These are phyloP conservation scores for Diogma glabrata DNA, from an alignment of 2,888 invertebrate genomes.

Conservation along the genomic window DNA sequence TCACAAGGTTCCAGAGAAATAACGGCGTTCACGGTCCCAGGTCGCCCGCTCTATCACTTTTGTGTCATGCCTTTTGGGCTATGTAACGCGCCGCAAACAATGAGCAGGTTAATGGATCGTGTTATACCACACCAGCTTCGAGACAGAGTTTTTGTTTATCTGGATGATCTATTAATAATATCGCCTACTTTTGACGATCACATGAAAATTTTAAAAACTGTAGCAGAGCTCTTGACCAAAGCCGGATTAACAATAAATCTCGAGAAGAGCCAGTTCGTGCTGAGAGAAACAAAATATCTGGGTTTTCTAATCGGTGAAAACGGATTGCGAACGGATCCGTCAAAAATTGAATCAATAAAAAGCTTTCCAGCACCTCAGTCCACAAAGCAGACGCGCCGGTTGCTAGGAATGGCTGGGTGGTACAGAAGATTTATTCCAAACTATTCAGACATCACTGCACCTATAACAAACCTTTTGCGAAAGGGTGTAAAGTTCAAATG, in stretches of 20 bases:
- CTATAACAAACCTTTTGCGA: not conserved
- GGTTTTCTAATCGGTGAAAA: no score
- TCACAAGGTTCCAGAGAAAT: no score
- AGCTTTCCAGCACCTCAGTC: not conserved
- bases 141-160: slow-evolving; percentile 9
- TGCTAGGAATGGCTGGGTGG: slow-evolving; percentile 1
- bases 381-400: not conserved
- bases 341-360: not conserved
- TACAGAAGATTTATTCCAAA: not conserved
- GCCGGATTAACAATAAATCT: not conserved
- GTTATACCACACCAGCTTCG: not conserved
- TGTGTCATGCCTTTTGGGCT: no score
- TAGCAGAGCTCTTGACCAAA: not conserved
- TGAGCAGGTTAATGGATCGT: no score
- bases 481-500: slow-evolving; percentile 10
- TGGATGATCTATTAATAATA: slow-evolving; percentile 10
- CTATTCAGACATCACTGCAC: slow-evolving; percentile 18
- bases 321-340: not conserved
- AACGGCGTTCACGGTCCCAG: no score
- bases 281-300: no score
- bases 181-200: slow-evolving; percentile 7
- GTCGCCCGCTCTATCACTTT: no score
- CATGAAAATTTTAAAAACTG: no score
- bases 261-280: no score
- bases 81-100: no score